Evolutionary conservation across 2,113 vertebrate species (phyloP).

Genomic region (Procavia capensis): DNA sequence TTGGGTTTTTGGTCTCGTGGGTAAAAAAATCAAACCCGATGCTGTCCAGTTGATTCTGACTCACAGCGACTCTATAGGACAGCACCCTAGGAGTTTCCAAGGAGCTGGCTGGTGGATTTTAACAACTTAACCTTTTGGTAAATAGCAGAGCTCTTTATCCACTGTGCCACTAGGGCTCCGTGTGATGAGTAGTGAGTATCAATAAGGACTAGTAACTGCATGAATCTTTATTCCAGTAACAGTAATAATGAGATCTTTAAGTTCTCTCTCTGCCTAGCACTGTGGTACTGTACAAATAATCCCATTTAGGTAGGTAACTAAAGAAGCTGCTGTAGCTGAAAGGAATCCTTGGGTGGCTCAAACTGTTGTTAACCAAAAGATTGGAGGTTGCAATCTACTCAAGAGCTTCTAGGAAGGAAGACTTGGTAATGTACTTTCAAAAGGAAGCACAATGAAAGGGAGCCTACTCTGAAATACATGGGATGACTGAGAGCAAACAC

Average conservation of each 20-base stretch:
- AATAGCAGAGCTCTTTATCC: no score
- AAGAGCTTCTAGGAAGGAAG: no score
- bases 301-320: not conserved
- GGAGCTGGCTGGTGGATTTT: no score
- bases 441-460: not conserved
- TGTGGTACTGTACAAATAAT: not conserved
- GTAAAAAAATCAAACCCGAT: no score
- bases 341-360: not conserved
- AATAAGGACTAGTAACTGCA: not conserved
- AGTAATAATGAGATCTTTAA: not conserved
- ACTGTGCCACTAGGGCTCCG: no score
- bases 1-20: no score
- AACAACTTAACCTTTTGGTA: no score
- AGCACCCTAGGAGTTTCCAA: no score
- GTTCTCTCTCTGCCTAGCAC: not conserved
- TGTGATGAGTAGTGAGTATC: not conserved
- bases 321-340: not conserved
- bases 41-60: no score
- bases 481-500: not conserved
- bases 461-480: not conserved
- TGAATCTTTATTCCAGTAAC: conserved; percentile 39
- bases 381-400: no score
- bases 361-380: not conserved
- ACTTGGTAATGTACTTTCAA: not conserved
- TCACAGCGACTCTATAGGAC: no score